Percentiles rank a stretch among this genome's conserved stretches.
phyloP scores from a whole-genome alignment of 2,797 vertebrate species.

The Ceyx erithaca region DNA sequence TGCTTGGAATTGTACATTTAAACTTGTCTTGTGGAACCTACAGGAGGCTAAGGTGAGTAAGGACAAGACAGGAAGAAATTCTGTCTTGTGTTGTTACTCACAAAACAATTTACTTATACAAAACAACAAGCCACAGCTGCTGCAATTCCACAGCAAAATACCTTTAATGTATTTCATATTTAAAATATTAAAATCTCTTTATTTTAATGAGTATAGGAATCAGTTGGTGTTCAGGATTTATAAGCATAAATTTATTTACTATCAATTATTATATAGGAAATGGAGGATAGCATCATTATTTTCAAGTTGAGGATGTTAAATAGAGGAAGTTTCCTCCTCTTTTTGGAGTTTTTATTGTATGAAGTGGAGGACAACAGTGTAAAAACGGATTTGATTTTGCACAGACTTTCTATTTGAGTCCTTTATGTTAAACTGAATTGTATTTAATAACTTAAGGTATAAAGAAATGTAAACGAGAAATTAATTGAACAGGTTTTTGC shows the following conservation, averaged over 20 bases:
- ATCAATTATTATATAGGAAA: background rate
- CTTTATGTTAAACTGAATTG: background rate
- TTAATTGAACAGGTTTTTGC: background rate
- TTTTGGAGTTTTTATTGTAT: background rate
- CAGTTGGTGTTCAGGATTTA: background rate
- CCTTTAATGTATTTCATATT: background rate
- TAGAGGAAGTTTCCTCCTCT: constrained; percentile 22
- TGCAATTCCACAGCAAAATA: background rate
- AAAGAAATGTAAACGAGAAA: background rate
- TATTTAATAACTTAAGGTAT: background rate
- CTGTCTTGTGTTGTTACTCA: background rate
- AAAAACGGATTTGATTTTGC: background rate
- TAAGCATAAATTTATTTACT: background rate
- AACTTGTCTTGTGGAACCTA: background rate
- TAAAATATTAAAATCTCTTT: background rate
- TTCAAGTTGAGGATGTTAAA: constrained; percentile 38
- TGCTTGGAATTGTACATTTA: background rate
- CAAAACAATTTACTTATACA: background rate
- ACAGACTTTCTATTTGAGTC: background rate
- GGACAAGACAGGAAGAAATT: background rate
- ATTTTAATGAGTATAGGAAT: background rate
- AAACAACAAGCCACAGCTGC: background rate
- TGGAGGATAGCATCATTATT: background rate
- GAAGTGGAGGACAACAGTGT: background rate
- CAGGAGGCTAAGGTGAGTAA: background rate